Base-by-base conservation (phyloP, 2,888 invertebrate genomes). In the Calephelis perditalis region DNA sequence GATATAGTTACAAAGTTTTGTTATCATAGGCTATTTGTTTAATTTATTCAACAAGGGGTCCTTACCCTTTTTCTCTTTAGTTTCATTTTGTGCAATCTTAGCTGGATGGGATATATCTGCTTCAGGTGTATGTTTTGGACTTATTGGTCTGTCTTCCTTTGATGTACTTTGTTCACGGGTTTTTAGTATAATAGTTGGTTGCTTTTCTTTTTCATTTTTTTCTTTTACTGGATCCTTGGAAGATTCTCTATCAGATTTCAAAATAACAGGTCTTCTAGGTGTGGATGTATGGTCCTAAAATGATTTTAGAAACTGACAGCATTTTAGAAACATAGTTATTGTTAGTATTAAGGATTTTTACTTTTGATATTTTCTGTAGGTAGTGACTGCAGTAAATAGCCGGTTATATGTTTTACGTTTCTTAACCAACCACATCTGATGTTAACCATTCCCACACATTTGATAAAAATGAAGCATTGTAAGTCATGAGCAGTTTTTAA, bases 121-220 rank as follows among this genome's bases (percentile, higher is more conserved):
- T 46, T 84, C 85, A 35, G 74, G 70, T 56, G 87, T 81, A 56
- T 90, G 82, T 78, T 92, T 94, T 0, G 94, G 94, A 56, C 94
- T 94, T 7, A 90, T 84, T 0, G 93, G 91, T 56, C 93, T 82
- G 65, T 93, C 93, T 49, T 91, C 91, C 73, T 90, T 91, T 0
- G 85, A 77, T 3, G 85, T 69, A 63, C 88, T 91, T 59, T 89
- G 90, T 77, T 95, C 95, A 65, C 94, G 86, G 1, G 93, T 92
- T 81, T 94, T 94, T 26, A 95, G 79, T 69, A 95, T 92, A 69
- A 95, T 94, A 12, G 94, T 94, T 2, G 95, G 95, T 67, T 92
- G 93, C 65, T 83, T 91, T 62, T 91, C 91, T 70, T 87, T 91
- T 58, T 86, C 86, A 49, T 66, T 73, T 66, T 85, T 88, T 3